Evolutionary conservation across 2,888 invertebrate species (phyloP).

Genomic region (Keiferia lycopersicella): DNA sequence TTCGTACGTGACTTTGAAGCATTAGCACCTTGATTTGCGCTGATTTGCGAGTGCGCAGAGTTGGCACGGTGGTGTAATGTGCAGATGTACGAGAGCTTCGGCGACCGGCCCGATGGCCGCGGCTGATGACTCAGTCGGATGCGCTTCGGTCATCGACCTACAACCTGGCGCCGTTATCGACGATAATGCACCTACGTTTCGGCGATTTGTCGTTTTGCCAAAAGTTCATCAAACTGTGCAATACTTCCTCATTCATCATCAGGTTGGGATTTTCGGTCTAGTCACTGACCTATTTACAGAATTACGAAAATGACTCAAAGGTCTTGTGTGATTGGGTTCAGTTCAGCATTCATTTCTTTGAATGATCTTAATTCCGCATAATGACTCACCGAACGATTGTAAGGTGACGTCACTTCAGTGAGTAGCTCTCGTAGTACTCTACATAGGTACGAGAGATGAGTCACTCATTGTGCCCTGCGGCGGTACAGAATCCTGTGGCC

Average conservation of each 20-base stretch:
- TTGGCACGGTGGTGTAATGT: slow-evolving; percentile 36
- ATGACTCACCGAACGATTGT: slow-evolving; percentile 56
- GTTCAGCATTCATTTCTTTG: slow-evolving; percentile 30
- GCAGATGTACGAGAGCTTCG: slow-evolving; percentile 44
- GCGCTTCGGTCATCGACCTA: slow-evolving; percentile 67
- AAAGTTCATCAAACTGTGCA: not conserved
- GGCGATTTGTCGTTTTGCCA: slow-evolving; percentile 34
- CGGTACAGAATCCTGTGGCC: slow-evolving; percentile 32
- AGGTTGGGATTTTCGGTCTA: not conserved
- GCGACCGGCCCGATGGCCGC: slow-evolving; percentile 37
- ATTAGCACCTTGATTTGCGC: slow-evolving; percentile 48
- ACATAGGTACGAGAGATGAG: slow-evolving; percentile 50
- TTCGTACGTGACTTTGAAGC: slow-evolving; percentile 47
- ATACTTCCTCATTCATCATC: not conserved
- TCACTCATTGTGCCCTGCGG: slow-evolving; percentile 50
- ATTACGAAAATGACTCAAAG: slow-evolving; percentile 24
- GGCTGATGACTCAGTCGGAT: slow-evolving; percentile 61
- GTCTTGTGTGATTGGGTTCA: slow-evolving; percentile 5
- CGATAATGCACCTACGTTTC: slow-evolving; percentile 44
- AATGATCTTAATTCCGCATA: slow-evolving; percentile 46
- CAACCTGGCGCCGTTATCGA: slow-evolving; percentile 55
- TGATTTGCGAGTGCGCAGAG: slow-evolving; percentile 33
- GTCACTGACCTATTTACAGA: not conserved
- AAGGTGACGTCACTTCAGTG: slow-evolving; percentile 59
- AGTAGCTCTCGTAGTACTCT: slow-evolving; percentile 43